A percentile compares a stretch with the other conserved stretches of the same genome.
Evolutionary conservation across 2,888 invertebrate species (phyloP).

Genomic region (Galerucella calmariensis): DNA sequence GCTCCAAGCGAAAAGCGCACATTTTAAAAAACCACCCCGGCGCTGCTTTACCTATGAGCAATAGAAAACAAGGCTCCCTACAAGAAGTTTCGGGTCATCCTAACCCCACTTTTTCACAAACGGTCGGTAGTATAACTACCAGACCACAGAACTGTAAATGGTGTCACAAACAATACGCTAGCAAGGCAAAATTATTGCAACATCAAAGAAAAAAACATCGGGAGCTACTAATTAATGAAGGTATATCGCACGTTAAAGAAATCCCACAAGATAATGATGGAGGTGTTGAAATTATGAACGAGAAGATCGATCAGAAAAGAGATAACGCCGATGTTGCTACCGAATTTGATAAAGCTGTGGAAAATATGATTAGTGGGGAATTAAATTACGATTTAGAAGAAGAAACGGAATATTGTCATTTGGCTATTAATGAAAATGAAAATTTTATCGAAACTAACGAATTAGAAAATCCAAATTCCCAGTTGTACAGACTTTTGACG

Average conservation of each 20-base stretch:
- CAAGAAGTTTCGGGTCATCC: constrained; percentile 65
- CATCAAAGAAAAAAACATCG: constrained; percentile 76
- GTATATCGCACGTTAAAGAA: constrained; percentile 27
- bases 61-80: constrained; percentile 56
- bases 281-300: constrained; percentile 3
- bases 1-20: constrained; percentile 85
- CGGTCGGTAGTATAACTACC: constrained; percentile 78
- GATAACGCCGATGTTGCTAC: constrained; percentile 25
- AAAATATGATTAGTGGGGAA: constrained; percentile 42
- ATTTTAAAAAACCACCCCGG: constrained; percentile 88
- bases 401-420: constrained; percentile 50
- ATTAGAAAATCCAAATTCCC: constrained; percentile 55
- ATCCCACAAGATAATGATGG: constrained; percentile 5
- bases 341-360: constrained; percentile 40
- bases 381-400: constrained; percentile 45
- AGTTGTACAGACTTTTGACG: constrained; percentile 60
- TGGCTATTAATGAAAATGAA: constrained; percentile 49
- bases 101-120: constrained; percentile 74
- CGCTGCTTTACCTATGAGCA: constrained; percentile 71
- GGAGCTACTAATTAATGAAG: constrained; percentile 58
- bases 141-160: constrained; percentile 78
- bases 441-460: constrained; percentile 45
- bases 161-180: constrained; percentile 90
- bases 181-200: constrained; percentile 78
- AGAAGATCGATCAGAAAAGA: constrained; percentile 19